These are phyloP conservation scores for Heliconius eleuchia DNA, from an alignment of 1,140 invertebrate species.

Conservation along the genomic window DNA sequence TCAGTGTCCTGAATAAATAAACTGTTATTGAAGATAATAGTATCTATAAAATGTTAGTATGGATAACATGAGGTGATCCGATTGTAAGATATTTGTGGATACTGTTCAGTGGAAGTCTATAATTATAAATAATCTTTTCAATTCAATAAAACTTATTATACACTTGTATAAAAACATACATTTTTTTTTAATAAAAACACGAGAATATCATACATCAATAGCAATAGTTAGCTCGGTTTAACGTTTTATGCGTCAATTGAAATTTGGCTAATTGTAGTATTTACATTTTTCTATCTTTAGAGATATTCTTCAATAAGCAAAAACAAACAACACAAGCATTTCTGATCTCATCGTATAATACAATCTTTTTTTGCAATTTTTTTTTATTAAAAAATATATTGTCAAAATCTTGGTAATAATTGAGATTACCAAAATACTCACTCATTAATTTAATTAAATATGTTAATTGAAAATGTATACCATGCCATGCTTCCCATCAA, in stretches of 20 bases:
- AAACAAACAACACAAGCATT: no score
- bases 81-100: constrained; percentile 1
- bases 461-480: no score
- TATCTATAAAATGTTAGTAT: constrained; percentile 25
- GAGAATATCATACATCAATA: neutral
- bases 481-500: no score
- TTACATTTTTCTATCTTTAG: neutral
- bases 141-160: neutral
- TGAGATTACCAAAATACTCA: no score
- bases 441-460: no score
- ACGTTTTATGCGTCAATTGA: neutral
- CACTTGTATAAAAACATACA: no score
- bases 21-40: constrained; percentile 46
- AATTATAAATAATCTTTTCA: neutral
- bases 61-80: constrained; percentile 10
- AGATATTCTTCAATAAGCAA: no score
- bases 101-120: neutral
- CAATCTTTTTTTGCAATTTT: no score
- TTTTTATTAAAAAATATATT: no score
- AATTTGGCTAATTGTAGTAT: neutral
- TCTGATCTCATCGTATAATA: no score
- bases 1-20: constrained; percentile 69
- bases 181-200: no score
- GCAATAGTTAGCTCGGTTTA: neutral
- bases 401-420: no score